Evolutionary conservation across 2,797 vertebrate species (phyloP), one percentile per base, ranked within the genome.

Genomic region (Ataeniobius toweri): DNA sequence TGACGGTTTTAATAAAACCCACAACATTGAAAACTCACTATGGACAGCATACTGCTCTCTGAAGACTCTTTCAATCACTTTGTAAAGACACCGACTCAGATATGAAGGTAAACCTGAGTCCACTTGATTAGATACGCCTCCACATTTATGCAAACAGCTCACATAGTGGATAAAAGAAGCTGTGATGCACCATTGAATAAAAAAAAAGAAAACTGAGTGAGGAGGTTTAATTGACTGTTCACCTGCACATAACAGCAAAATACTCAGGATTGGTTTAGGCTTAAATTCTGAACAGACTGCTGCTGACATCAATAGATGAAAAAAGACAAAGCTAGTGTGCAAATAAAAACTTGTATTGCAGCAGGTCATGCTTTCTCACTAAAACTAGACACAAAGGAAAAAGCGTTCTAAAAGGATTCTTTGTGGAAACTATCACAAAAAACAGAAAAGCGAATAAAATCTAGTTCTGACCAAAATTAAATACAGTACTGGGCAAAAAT

Each of bases 81-180:
- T 81, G 69, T 73, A 56, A 20, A 81, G 24, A 75, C 18, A 82
- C 7, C 80, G 67, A 76, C 71, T 83, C 41, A 79, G 72, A 85
- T 53, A 84, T 13, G 36, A 74, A 79, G 59, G 70, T 79, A 83
- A 83, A 85, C 82, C 73, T 80, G 78, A 89, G 82, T 70, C 75
- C 74, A 82, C 71, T 85, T 87, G 75, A 90, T 92, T 88, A 84
- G 76, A 85, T 70, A 83, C 76, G 56, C 88, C 80, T 83, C 80
- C 88, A 84, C 80, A 86, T 88, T 76, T 76, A 84, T 9, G 5
- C 80, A 89, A 85, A 85, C 77, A 69, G 87, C 72, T 87, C 82
- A 74, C 72, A 83, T 24, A 46, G 56, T 70, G 50, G 70, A 81
- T 83, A 85, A 88, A 89, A 87, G 78, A 84, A 67, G 80, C 74